A percentile compares a stretch with the other conserved stretches of the same genome.
phyloP scores from a whole-genome alignment of 2,113 vertebrate genomes.

The Ibidorhyncha struthersii region DNA sequence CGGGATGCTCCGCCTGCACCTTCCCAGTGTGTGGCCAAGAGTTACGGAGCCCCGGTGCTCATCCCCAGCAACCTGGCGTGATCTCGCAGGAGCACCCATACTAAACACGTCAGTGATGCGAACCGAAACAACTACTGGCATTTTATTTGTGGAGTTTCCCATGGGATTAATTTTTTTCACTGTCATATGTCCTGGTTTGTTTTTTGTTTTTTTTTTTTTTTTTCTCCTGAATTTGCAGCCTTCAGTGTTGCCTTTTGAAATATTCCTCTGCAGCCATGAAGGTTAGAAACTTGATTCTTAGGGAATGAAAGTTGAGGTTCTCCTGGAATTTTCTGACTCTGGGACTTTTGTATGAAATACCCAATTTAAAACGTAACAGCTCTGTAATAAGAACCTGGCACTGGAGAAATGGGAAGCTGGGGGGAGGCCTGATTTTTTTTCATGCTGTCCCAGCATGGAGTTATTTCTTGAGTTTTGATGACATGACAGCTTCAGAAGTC shows the following conservation, averaged over 20 bases:
- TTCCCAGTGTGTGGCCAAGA: rapidly evolving
- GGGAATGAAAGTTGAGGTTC: neutral
- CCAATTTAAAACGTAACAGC: neutral
- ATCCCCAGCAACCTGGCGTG: neutral
- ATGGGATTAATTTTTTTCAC: neutral
- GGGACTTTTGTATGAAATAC: neutral
- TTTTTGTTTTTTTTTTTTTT: too few relatives aligned
- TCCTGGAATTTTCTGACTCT: neutral
- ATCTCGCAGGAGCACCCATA: neutral
- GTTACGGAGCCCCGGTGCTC: rapidly evolving
- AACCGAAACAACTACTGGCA: neutral
- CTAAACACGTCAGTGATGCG: rapidly evolving
- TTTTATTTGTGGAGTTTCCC: neutral
- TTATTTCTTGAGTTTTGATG: neutral
- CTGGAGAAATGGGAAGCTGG: neutral
- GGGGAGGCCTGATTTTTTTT: neutral
- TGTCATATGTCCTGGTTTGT: rapidly evolving
- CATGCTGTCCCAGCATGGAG: neutral
- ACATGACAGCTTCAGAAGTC: neutral
- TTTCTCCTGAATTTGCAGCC: neutral
- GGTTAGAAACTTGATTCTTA: neutral
- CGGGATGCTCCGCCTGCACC: rapidly evolving
- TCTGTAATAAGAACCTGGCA: neutral
- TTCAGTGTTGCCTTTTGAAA: neutral
- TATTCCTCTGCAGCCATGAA: neutral